Evolutionary conservation across 2,797 vertebrate species (phyloP).

Genomic region (Avahi laniger): DNA sequence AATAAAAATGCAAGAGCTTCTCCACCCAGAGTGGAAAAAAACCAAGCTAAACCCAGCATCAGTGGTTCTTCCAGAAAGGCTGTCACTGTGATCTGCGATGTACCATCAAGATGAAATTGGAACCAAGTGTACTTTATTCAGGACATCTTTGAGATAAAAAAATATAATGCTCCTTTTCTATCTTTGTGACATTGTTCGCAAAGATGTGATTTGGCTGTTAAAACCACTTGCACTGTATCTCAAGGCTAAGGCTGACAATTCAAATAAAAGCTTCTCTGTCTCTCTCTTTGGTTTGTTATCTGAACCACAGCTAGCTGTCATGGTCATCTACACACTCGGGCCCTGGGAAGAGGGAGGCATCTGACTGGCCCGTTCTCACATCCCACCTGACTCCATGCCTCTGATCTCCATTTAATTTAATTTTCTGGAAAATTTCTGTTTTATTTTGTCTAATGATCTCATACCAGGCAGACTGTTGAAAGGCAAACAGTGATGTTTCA

Average conservation of each 20-base stretch:
- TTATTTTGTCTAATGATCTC: conserved; percentile 13
- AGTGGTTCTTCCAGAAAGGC: conserved; percentile 47
- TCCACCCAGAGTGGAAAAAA: conserved; percentile 54
- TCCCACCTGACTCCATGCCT: background rate
- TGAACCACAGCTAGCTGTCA: conserved; percentile 30
- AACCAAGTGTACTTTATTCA: conserved; percentile 78
- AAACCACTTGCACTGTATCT: conserved; percentile 69
- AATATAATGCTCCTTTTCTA: conserved; percentile 71
- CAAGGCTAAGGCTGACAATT: conserved; percentile 75
- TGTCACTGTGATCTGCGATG: conserved; percentile 74
- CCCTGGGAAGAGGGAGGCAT: background rate
- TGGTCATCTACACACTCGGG: background rate
- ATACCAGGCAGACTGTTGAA: conserved; percentile 1
- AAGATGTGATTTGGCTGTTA: conserved; percentile 78
- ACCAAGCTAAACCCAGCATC: background rate
- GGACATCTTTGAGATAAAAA: conserved; percentile 77
- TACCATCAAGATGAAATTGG: conserved; percentile 73
- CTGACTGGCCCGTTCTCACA: background rate
- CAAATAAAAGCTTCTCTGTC: conserved; percentile 66
- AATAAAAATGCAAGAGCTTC: conserved; percentile 57
- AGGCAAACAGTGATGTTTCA: background rate
- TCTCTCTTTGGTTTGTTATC: conserved; percentile 58
- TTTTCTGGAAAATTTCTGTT: background rate
- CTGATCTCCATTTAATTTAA: background rate
- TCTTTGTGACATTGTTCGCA: conserved; percentile 75